These are phyloP conservation scores for Drosophila tripunctata DNA, from an alignment of 2,888 invertebrate species.

Conservation along the genomic window DNA sequence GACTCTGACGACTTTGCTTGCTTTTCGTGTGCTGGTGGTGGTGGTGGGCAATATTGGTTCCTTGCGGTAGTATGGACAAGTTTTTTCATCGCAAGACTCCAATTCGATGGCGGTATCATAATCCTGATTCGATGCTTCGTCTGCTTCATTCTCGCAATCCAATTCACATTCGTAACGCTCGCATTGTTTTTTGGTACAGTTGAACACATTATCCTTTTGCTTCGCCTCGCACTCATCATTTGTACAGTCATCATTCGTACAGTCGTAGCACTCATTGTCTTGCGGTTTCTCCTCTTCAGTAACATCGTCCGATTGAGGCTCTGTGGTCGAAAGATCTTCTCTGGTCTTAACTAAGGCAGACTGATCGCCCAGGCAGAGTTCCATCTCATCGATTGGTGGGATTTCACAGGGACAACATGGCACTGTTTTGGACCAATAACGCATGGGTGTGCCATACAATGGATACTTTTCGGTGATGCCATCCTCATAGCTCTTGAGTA, in stretches of 20 bases:
- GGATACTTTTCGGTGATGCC: conserved; percentile 52
- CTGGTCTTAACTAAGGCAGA: too few relatives aligned
- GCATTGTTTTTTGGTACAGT: neutral
- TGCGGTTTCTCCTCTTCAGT: too few relatives aligned
- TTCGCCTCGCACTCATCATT: neutral
- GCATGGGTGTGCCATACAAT: conserved; percentile 57
- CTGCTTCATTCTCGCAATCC: neutral
- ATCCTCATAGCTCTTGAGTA: conserved; percentile 68
- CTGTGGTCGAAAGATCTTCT: too few relatives aligned
- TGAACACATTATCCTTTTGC: neutral
- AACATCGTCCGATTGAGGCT: too few relatives aligned
- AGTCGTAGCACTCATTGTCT: neutral
- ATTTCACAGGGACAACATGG: conserved; percentile 38
- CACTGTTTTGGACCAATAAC: conserved; percentile 16
- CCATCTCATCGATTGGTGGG: neutral
- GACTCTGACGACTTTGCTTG: neutral
- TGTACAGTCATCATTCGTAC: neutral
- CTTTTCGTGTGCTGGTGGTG: neutral
- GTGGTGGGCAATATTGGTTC: neutral
- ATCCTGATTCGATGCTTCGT: neutral
- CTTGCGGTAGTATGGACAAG: neutral
- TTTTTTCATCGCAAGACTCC: neutral
- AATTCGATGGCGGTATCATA: too few relatives aligned
- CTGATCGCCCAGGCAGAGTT: conserved; percentile 47
- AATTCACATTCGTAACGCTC: neutral